phyloP scores from a whole-genome alignment of 2,113 vertebrate genomes.

The Paramisgurnus dabryanus region DNA sequence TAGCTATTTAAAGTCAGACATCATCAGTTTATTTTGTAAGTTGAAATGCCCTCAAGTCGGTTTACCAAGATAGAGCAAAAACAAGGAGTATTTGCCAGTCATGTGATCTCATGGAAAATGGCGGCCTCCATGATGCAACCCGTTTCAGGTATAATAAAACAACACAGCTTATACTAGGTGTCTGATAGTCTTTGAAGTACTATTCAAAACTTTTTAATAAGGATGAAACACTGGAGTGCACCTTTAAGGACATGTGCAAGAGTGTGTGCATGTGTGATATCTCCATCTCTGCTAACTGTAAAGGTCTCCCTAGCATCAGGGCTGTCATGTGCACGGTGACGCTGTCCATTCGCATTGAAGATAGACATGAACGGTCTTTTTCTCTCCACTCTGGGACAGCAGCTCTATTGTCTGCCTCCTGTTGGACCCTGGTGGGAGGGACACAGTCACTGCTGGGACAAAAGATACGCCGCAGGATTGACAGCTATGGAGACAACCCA shows the following conservation, averaged over 20 bases:
- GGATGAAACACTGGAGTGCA: too few species aligned
- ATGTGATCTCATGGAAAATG: too few species aligned
- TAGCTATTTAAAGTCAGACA: too few species aligned
- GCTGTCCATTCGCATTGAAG: conserved; percentile 64
- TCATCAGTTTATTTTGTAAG: too few species aligned
- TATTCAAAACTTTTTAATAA: too few species aligned
- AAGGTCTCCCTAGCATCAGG: conserved; percentile 39
- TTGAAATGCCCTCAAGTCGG: too few species aligned
- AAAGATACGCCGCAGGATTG: conserved; percentile 70
- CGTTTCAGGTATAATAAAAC: too few species aligned
- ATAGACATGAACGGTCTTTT: conserved; percentile 63
- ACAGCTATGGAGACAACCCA: conserved; percentile 63
- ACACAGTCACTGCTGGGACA: conserved; percentile 64
- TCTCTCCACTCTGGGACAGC: conserved; percentile 68
- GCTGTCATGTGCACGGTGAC: conserved; percentile 55
- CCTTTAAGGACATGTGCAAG: not conserved
- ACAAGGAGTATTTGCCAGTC: too few species aligned
- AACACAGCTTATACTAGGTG: too few species aligned
- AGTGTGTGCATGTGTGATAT: conserved; percentile 26
- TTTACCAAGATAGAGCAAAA: too few species aligned
- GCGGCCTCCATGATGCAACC: too few species aligned
- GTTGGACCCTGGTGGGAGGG: conserved; percentile 50
- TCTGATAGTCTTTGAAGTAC: too few species aligned
- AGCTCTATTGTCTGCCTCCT: conserved; percentile 63
- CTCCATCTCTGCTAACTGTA: not conserved